Evolutionary conservation across 2,888 invertebrate species (phyloP), one percentile per base, ranked within the genome.

Genomic region (Pimpla rufipes): DNA sequence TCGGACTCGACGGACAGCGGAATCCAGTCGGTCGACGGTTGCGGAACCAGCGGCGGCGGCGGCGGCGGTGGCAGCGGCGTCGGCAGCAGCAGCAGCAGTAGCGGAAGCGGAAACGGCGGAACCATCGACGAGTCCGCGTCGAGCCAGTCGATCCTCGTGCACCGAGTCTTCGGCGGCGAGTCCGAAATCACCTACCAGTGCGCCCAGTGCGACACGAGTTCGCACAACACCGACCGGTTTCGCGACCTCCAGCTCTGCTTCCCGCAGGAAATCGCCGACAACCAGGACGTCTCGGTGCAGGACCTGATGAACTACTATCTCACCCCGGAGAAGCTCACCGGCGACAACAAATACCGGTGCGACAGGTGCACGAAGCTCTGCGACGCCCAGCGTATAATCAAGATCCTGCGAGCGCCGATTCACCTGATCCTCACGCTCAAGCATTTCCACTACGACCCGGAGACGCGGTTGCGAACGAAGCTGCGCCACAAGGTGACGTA

Each of bases 321-420:
- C 86, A 95, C 96, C 21, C 96, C 96, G 0, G 98, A 98, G 91
- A 95, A 95, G 75, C 93, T 98, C 42, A 95, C 95, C 1, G 98
- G 97, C 0, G 97, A 97, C 73, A 98, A 98, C 91, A 95, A 96
- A 93, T 98, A 98, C 92, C 95, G 95, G 85, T 98, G 98, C 94
- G 96, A 96, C 83, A 95, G 95, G 70, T 98, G 98, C 91, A 95
- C 95, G 70, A 94, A 94, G 13, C 93, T 97, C 13, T 96, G 96
- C 52, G 97, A 98, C 89, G 98, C 97, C 0, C 96, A 97, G 90
- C 94, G 96, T 35, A 94, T 95, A 50, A 95, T 96, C 10, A 94
- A 94, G 84, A 95, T 98, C 8, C 95, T 96, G 11, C 95, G 96
- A 73, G 95, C 96, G 4, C 98, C 98, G 0, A 95, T 96, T 59